Percentiles rank a stretch among this genome's conserved stretches.
phyloP scores from a whole-genome alignment of 2,888 invertebrate genomes.

The Oscheius onirici region DNA sequence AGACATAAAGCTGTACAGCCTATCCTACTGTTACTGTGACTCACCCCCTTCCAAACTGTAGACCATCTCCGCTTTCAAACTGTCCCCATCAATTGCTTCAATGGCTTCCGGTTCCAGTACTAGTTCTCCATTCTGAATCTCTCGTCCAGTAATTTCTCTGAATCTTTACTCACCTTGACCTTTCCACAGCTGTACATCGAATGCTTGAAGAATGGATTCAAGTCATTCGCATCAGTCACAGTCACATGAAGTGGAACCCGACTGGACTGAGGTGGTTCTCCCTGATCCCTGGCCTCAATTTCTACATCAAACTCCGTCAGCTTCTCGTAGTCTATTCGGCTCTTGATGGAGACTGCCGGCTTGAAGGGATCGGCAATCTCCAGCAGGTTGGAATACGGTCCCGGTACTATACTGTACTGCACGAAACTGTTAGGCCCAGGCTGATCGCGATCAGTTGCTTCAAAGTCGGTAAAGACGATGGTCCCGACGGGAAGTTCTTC shows the following conservation, averaged over 20 bases:
- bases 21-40: background rate
- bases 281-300: slow-evolving; percentile 63
- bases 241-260: slow-evolving; percentile 57
- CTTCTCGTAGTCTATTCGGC: slow-evolving; percentile 65
- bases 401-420: slow-evolving; percentile 61
- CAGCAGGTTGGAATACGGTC: slow-evolving; percentile 52
- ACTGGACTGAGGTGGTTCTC: slow-evolving; percentile 54
- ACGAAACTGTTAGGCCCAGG: slow-evolving; percentile 68
- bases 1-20: too few species aligned
- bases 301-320: slow-evolving; percentile 60
- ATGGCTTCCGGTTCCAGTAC: slow-evolving; percentile 60
- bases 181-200: slow-evolving; percentile 55
- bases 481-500: slow-evolving; percentile 69
- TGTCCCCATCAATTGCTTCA: slow-evolving; percentile 62
- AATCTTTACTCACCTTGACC: slow-evolving; percentile 45
- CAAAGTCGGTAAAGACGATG: slow-evolving; percentile 64
- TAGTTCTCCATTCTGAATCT: slow-evolving; percentile 53
- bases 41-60: slow-evolving; percentile 64
- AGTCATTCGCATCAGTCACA: slow-evolving; percentile 64
- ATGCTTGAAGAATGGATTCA: slow-evolving; percentile 62
- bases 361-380: slow-evolving; percentile 63
- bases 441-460: slow-evolving; percentile 67
- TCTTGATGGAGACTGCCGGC: slow-evolving; percentile 60
- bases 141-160: too few species aligned
- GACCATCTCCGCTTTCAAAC: slow-evolving; percentile 59